Evolutionary conservation across 2,797 vertebrate genomes (phyloP).

Genomic region (Amblyopsis hoosieri): DNA sequence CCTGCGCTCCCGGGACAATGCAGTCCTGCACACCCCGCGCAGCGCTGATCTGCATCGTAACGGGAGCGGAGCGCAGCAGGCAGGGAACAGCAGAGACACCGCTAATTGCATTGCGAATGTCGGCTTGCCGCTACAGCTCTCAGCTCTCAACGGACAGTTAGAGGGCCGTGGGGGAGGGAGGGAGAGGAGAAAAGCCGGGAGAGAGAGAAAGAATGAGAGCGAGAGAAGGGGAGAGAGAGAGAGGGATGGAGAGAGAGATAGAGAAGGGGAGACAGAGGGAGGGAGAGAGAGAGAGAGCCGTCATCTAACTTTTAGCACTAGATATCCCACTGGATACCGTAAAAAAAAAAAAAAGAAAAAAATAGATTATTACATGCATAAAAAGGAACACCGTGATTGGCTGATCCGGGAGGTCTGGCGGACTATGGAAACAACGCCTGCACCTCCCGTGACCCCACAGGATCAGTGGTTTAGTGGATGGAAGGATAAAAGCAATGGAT

Average conservation of each 20-base stretch:
- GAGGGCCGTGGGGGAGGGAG: slow-evolving; percentile 20
- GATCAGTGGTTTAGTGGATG: too few species aligned
- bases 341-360: too few species aligned
- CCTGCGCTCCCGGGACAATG: slow-evolving; percentile 47
- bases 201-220: slow-evolving; percentile 2
- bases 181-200: neutral
- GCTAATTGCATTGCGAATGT: slow-evolving; percentile 41
- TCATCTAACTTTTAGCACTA: slow-evolving; percentile 1
- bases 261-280: neutral
- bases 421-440: too few species aligned
- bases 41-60: slow-evolving; percentile 61
- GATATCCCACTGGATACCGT: neutral
- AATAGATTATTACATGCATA: too few species aligned
- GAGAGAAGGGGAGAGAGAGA: neutral
- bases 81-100: slow-evolving; percentile 18
- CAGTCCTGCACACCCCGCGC: slow-evolving; percentile 29
- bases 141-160: slow-evolving; percentile 22
- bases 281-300: neutral
- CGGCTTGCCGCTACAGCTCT: slow-evolving; percentile 2
- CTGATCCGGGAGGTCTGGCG: too few species aligned
- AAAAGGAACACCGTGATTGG: too few species aligned
- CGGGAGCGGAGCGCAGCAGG: slow-evolving; percentile 35
- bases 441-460: too few species aligned
- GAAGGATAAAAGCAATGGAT: too few species aligned
- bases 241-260: neutral